Evolutionary conservation across 2,888 invertebrate genomes (phyloP), one percentile per base, ranked within the genome.

Genomic region (Nymphalis polychloros): DNA sequence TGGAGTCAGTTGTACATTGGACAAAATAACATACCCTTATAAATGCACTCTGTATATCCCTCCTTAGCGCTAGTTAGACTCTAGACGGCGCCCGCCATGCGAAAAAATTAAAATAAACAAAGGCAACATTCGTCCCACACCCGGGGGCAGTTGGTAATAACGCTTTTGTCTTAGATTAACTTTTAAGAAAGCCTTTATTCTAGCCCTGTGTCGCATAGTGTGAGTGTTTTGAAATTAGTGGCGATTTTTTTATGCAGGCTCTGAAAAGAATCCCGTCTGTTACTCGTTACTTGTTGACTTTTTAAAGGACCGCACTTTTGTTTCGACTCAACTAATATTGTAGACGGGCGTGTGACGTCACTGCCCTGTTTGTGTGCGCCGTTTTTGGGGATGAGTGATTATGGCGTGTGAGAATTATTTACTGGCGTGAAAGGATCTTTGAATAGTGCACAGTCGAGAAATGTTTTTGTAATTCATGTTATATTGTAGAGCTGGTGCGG

Each of bases 41-140:
- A 10, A 70, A 50, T 17, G 67, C 86, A 82, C n/a, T 77, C 85
- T 85, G 79, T 87, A 79, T 69, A 68, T 59, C 68, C 67, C 74
- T 84, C 80, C 85, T 88, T 85, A 78, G 81, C 77, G 72, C 71
- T 77, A 82, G 83, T 81, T 79, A 81, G 80, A 77, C 72, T 79
- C 76, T 77, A 79, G 81, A 77, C 77, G 78, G 76, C 75, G 78
- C 77, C 79, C 79, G 84, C 83, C 84, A 85, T 82, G 88, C 89
- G 88, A 89, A 91, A 79, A 91, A 90, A 91, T 89, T 91, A 89
- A 91, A 91, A 91, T 87, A 91, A 90, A 91, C 91, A 91, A 91
- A 84, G 81, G 83, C 80, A 80, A 84, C 85, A 83, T 79, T 83
- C 90, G 90, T 83, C 90, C 91, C 84, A 91, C 84, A 89, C 87